These are phyloP conservation scores for Diaperis boleti DNA, from an alignment of 2,888 invertebrate genomes.

Conservation along the genomic window DNA sequence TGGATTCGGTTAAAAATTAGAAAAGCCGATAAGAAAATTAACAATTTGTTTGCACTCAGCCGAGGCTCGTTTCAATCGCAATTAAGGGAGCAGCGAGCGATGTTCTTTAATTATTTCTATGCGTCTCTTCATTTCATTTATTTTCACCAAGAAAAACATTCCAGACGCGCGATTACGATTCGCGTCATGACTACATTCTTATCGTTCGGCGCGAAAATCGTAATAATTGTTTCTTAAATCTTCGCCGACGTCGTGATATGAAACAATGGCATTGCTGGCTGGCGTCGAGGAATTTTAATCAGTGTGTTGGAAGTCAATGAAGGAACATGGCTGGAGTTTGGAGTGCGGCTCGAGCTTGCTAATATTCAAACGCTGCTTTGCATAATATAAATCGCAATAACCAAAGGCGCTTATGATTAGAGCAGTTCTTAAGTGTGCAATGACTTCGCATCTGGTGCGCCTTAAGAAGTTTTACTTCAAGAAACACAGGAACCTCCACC, in stretches of 20 bases:
- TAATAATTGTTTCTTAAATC: neutral
- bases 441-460: no score
- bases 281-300: neutral
- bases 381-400: no score
- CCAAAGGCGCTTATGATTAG: no score
- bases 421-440: no score
- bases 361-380: no score
- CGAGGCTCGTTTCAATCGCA: neutral
- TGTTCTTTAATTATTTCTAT: neutral
- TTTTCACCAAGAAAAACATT: neutral
- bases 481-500: no score
- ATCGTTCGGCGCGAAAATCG: neutral
- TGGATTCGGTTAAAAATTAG: no score
- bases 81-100: neutral
- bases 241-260: neutral
- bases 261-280: neutral
- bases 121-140: conserved; percentile 4
- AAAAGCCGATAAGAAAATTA: no score
- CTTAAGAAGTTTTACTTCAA: no score
- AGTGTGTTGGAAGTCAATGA: neutral
- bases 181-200: neutral
- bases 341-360: no score
- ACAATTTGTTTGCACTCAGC: no score
- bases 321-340: neutral
- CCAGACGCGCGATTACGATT: neutral